These are phyloP conservation scores for Cecropterus lyciades DNA, from an alignment of 1,140 invertebrate genomes.

Conservation along the genomic window DNA sequence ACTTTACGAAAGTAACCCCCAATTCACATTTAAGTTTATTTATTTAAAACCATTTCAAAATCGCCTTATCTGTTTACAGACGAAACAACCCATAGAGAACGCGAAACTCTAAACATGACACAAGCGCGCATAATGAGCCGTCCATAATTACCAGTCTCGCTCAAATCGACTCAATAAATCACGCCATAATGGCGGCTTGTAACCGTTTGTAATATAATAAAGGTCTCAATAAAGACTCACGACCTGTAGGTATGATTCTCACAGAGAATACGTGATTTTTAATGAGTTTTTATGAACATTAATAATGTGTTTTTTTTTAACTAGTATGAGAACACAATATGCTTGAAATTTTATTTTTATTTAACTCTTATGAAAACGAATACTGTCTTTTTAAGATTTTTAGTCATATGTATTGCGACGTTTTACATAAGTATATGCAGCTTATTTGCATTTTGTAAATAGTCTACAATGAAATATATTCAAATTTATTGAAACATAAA, in stretches of 20 bases:
- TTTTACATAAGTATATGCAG: no score
- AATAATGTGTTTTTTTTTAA: no score
- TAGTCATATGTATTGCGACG: no score
- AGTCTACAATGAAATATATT: no score
- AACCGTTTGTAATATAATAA: conserved; percentile 51
- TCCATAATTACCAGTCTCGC: conserved; percentile 43
- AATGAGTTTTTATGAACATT: no score
- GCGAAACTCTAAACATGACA: conserved; percentile 22
- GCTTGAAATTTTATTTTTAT: no score
- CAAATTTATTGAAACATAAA: no score
- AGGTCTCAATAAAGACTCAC: conserved; percentile 50
- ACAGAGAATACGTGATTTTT: neutral
- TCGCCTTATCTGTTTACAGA: neutral
- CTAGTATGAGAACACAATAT: no score
- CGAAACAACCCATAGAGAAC: conserved; percentile 17
- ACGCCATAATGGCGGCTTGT: conserved; percentile 41
- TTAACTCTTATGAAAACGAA: no score
- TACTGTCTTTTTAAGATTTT: no score
- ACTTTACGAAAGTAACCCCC: no score
- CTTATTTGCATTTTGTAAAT: no score
- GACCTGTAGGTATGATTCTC: conserved; percentile 15
- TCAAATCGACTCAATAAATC: conserved; percentile 48
- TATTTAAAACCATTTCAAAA: neutral
- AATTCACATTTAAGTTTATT: neutral
- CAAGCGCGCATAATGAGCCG: conserved; percentile 34